Conservation (phyloP, 2,888 invertebrate species). For the Abrostola triplasia region DNA sequence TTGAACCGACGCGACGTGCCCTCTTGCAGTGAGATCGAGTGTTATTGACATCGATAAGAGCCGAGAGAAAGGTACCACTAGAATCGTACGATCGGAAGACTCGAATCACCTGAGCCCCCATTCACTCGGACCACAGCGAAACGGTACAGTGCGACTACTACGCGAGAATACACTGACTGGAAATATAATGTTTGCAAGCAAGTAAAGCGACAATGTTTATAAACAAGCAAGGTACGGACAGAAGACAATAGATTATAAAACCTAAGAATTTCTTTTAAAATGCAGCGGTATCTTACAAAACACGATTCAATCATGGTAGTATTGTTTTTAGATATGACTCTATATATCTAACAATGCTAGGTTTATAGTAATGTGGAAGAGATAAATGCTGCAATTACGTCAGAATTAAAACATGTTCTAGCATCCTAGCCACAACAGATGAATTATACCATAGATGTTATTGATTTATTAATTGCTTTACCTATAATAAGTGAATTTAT, state of each 20-base stretch:
- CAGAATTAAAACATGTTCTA: background rate
- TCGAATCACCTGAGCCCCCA: constrained; percentile 65
- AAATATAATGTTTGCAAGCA: constrained; percentile 68
- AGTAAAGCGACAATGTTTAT: constrained; percentile 77
- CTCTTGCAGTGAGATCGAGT: constrained; percentile 58
- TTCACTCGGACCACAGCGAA: constrained; percentile 59
- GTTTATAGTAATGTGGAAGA: constrained; percentile 8
- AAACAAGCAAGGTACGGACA: constrained; percentile 75
- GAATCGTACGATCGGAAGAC: constrained; percentile 63
- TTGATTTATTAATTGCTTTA: background rate
- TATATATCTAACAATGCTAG: constrained; percentile 11
- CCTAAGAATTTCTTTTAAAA: constrained; percentile 54
- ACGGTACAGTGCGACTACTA: constrained; percentile 68
- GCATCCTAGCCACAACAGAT: background rate
- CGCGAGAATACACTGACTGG: constrained; percentile 69
- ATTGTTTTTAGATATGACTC: constrained; percentile 25
- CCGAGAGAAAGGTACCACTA: constrained; percentile 66
- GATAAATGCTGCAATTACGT: constrained; percentile 1
- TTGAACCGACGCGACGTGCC: constrained; percentile 41
- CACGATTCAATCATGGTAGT: constrained; percentile 21
- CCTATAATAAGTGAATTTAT: background rate
- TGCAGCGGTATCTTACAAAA: constrained; percentile 30
- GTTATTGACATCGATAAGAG: constrained; percentile 66
- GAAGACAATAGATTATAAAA: constrained; percentile 62
- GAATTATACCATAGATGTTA: background rate